A percentile compares a stretch with the other conserved stretches of the same genome.
phyloP scores from a whole-genome alignment of 1,140 invertebrate species.

The Microplitis demolitor region DNA sequence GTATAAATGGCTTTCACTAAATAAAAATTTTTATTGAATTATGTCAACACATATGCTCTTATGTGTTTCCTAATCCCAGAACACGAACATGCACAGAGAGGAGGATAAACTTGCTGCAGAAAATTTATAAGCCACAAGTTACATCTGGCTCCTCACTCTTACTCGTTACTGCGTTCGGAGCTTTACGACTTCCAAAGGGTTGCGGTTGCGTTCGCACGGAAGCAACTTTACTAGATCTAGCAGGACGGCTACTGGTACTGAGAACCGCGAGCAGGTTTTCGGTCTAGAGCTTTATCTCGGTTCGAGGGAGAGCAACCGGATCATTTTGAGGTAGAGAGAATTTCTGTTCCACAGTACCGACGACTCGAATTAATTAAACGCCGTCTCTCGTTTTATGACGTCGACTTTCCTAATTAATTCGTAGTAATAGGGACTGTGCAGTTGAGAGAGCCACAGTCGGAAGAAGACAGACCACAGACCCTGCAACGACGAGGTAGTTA shows the following conservation, averaged over 20 bases:
- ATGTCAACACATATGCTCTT: too few species aligned
- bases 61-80: too few species aligned
- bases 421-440: conserved; percentile 23
- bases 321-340: conserved; percentile 17
- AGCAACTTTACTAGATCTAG: background rate
- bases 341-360: conserved; percentile 20
- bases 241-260: background rate
- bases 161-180: background rate
- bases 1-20: too few species aligned
- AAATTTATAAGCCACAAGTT: background rate
- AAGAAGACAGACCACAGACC: conserved; percentile 15
- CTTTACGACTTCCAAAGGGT: conserved; percentile 35
- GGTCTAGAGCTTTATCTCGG: conserved; percentile 2
- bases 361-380: conserved; percentile 35
- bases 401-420: conserved; percentile 34
- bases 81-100: background rate
- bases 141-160: background rate
- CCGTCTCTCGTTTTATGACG: conserved; percentile 30
- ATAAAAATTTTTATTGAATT: too few species aligned
- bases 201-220: conserved; percentile 22
- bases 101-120: background rate
- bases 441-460: background rate
- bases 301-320: conserved; percentile 3
- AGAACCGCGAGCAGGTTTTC: conserved; percentile 5
- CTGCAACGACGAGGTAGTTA: too few species aligned